phyloP scores from a whole-genome alignment of 2,797 vertebrate genomes.

The Paguma larvata region DNA sequence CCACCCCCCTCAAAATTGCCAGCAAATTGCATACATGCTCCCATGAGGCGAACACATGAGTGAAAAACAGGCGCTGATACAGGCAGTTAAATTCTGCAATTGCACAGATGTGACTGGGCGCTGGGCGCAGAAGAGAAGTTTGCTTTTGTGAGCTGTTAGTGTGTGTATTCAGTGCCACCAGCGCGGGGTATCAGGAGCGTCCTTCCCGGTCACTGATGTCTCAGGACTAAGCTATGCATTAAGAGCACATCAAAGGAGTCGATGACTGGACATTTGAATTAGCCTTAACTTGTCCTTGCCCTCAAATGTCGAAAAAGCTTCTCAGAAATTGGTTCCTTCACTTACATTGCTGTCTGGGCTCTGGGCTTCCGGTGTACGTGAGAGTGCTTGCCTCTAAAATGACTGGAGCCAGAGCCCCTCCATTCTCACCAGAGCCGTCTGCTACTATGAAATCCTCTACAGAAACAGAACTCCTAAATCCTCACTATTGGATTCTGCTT shows the following conservation, averaged over 20 bases:
- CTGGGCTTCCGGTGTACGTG: background rate
- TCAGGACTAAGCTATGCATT: background rate
- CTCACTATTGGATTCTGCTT: background rate
- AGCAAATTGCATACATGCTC: constrained; percentile 75
- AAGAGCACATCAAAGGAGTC: background rate
- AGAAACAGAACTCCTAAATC: constrained; percentile 22
- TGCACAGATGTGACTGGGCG: constrained; percentile 9
- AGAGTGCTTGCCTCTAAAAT: background rate
- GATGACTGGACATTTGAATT: background rate
- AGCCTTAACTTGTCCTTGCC: background rate
- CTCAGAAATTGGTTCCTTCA: background rate
- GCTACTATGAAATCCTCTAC: background rate
- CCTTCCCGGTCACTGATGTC: background rate
- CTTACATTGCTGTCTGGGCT: background rate
- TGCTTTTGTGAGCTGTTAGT: background rate
- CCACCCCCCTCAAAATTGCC: background rate
- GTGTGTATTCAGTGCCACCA: background rate
- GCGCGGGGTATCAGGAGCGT: background rate
- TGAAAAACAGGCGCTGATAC: constrained; percentile 70
- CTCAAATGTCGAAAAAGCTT: background rate
- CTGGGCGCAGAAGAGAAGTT: background rate
- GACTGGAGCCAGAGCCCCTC: background rate
- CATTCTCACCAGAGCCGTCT: background rate
- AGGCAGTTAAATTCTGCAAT: constrained; percentile 51
- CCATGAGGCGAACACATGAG: constrained; percentile 68